These are phyloP conservation scores for Heterocephalus glaber DNA, from an alignment of 2,113 vertebrate species.

Conservation along the genomic window DNA sequence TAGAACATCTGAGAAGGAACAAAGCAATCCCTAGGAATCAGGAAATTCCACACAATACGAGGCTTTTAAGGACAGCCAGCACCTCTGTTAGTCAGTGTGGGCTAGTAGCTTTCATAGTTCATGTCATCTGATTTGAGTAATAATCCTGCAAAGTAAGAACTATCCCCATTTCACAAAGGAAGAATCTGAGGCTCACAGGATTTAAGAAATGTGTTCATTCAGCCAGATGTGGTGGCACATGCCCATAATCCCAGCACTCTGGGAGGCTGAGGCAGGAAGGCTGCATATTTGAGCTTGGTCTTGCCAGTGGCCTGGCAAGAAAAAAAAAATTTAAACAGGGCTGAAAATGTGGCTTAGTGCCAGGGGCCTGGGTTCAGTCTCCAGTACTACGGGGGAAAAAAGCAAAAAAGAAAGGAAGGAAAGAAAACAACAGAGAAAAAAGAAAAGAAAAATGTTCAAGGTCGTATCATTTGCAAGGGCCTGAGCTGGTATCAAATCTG, in stretches of 20 bases:
- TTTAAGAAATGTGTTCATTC: background rate
- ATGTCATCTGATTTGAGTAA: background rate
- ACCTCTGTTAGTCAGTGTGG: background rate
- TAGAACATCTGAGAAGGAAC: background rate
- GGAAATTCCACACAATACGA: background rate
- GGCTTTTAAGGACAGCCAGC: background rate
- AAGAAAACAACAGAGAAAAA: no score
- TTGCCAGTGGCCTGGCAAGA: background rate
- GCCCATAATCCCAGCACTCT: background rate
- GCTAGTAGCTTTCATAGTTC: background rate
- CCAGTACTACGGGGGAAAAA: background rate
- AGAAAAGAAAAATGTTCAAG: background rate
- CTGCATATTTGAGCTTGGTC: background rate
- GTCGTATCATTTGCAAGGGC: background rate
- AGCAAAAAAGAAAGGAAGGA: background rate
- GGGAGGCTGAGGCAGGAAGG: background rate
- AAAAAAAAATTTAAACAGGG: background rate
- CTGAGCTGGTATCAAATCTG: background rate
- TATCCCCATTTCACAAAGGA: background rate
- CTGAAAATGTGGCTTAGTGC: background rate
- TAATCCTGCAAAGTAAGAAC: background rate
- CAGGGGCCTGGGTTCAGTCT: background rate
- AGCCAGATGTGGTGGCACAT: background rate
- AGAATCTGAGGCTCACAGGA: background rate
- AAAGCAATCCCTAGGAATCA: background rate